Base-by-base conservation (phyloP, 2,797 vertebrate genomes). In the Aplochiton taeniatus region DNA sequence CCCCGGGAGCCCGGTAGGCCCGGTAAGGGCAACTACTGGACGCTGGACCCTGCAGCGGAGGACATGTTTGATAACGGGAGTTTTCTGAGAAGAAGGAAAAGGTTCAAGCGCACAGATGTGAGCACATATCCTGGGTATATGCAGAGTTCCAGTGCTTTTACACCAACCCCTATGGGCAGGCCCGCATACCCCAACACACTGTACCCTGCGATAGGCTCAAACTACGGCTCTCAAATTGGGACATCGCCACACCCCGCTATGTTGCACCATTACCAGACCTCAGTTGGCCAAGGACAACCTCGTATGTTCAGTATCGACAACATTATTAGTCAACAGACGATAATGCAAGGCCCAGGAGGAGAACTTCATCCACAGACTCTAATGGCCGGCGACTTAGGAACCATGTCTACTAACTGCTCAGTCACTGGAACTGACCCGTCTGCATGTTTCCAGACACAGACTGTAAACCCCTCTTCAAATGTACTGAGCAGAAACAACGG, bases 21-120 rank as follows among this genome's bases (percentile, higher is more conserved):
- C 0, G 95, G 96, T 0, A 97, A 97, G 53, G 96, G 96, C 80
- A 97, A 96, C 88, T 97, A 96, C 87, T 96, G 96, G 96, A 95
- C 95, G 0, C 70, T 97, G 47, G 95, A 97, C 82, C 96, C 96
- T 0, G 96, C 95, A 0, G 95, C 97, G 0, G 94, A 95, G 86
- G 96, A 97, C 87, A 97, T 97, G 96, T 98, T 93, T 1, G 95
- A 97, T 81, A 97, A 98, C 85, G 95, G 96, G 1, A 94, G 93
- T 83, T 94, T 95, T 78, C 78, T 93, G 78, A 89, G 94, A 31
- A 87, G 93, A 14, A 88, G 94, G 59, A 96, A 95, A 72, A 83
- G 95, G 60, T 96, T 94, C 85, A 97, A 94, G 82, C 92, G 94
- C 82, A 95, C 93, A 8, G 95, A 96, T 66, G 93, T 95, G 75